Base-by-base conservation (phyloP, 1,140 invertebrate genomes). In the Formica exsecta region DNA sequence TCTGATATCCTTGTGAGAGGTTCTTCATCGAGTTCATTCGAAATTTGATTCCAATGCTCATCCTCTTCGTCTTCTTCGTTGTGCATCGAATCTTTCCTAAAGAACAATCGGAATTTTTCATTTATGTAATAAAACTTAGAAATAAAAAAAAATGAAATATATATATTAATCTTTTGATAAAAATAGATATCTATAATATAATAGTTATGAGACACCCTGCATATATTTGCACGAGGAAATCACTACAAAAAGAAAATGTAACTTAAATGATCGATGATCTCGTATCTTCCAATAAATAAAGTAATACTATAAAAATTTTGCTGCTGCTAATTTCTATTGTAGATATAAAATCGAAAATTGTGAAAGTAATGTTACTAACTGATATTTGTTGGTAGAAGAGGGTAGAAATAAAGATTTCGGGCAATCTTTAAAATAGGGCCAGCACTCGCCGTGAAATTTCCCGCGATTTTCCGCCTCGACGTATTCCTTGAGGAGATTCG, bases 371-470 rank as follows among this genome's bases (percentile, higher is more conserved):
- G 44, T 13, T 90, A 95, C 95, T 95, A 95, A 97, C 96, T 96
- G 95, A 91, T 97, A 97, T 94, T 97, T 96, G 93, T 97, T 97
- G 70, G 95, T 95, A 41, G 96, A 95, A 41, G 96, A 95, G 9
- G 96, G 94, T 84, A 96, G 95, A 91, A 98, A 98, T 32, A 98
- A 95, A 41, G 97, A 98, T 93, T 97, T 97, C n/a, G 97, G 97
- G 91, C 98, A 98, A 29, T 96, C 96, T 92, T 97, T 97, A 93
- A 97, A 97, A 90, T 98, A 98, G 3, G 97, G 97, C 96, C 97
- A 98, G 93, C 98, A 98, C 93, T 98, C 97, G n/a, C 97, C 97
- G 22, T 96, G 95, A 3, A 96, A 95, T 85, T 95, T 96, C n/a
- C 98, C 98, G n/a, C 97, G 96, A 25, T 96, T 96, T 94, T 98